Percentiles rank a stretch among this genome's conserved stretches.
phyloP scores from a whole-genome alignment of 92 coral and sea anemone genomes.

The Chrysogorgia sp. region DNA sequence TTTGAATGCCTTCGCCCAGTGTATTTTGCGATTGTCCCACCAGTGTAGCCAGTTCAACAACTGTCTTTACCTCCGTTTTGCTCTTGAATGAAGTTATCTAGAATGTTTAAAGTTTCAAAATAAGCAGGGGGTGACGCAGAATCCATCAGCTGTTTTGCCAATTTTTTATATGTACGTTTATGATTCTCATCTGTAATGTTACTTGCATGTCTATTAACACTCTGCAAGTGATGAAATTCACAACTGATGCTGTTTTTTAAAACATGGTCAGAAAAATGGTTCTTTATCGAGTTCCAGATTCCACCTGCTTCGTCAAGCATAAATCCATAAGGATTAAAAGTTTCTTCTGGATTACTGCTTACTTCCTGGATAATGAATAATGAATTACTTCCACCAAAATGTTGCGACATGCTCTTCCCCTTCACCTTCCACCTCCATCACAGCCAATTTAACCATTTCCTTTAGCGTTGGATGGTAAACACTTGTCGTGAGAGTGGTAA shows the following conservation, averaged over 20 bases:
- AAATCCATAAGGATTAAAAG: slow-evolving; percentile 47
- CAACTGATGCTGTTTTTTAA: slow-evolving; percentile 37
- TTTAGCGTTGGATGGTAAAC: slow-evolving; percentile 52
- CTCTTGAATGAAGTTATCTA: slow-evolving; percentile 20
- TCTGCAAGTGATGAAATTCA: slow-evolving; percentile 44
- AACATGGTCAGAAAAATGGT: slow-evolving; percentile 12
- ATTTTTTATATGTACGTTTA: slow-evolving; percentile 29
- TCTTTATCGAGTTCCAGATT: slow-evolving; percentile 36
- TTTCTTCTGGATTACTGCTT: slow-evolving; percentile 28
- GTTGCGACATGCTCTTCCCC: neutral
- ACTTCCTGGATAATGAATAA: slow-evolving; percentile 33
- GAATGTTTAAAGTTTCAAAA: slow-evolving; percentile 13
- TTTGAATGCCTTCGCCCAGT: slow-evolving; percentile 46
- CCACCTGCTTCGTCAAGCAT: slow-evolving; percentile 50
- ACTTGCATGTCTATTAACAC: slow-evolving; percentile 35
- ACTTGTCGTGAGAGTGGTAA: slow-evolving; percentile 48
- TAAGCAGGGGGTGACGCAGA: slow-evolving; percentile 49
- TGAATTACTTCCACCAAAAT: neutral
- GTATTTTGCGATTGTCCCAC: slow-evolving; percentile 44
- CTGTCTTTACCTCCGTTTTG: slow-evolving; percentile 19
- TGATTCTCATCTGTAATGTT: neutral
- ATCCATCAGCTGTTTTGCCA: slow-evolving; percentile 40
- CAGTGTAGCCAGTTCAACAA: slow-evolving; percentile 51
- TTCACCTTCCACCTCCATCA: slow-evolving; percentile 44
- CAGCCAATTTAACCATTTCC: slow-evolving; percentile 43